These are phyloP conservation scores for Hirtodrosophila alboralis DNA, from an alignment of 2,888 invertebrate species.

Conservation along the genomic window DNA sequence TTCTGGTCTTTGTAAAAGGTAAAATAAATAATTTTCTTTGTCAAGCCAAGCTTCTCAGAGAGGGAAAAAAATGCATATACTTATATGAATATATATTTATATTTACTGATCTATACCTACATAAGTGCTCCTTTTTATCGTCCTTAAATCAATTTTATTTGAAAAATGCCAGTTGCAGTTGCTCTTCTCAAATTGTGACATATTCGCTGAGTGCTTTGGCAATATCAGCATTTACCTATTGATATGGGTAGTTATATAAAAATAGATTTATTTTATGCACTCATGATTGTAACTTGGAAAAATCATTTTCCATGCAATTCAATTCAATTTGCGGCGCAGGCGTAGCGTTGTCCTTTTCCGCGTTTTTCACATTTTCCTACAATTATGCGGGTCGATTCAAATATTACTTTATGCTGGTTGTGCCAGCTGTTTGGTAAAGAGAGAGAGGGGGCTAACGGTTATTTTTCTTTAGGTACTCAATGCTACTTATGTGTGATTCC, in stretches of 20 bases:
- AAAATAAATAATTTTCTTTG: too few relatives aligned
- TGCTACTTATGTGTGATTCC: slow-evolving; percentile 29
- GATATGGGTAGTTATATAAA: slow-evolving; percentile 1
- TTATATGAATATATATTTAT: too few relatives aligned
- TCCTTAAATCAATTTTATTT: too few relatives aligned
- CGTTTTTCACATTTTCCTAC: slow-evolving; percentile 48
- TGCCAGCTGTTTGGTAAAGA: slow-evolving; percentile 56
- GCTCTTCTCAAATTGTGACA: background rate
- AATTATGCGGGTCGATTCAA: slow-evolving; percentile 64
- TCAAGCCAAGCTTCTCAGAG: too few relatives aligned
- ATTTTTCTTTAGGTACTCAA: slow-evolving; percentile 8
- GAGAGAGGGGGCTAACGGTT: slow-evolving; percentile 49
- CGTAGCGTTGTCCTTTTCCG: slow-evolving; percentile 36
- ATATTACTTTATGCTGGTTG: slow-evolving; percentile 65
- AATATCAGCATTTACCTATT: slow-evolving; percentile 24
- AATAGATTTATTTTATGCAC: slow-evolving; percentile 18
- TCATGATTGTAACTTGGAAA: too few relatives aligned
- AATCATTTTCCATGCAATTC: slow-evolving; percentile 45
- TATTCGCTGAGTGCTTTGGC: slow-evolving; percentile 10
- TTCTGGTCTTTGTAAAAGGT: too few relatives aligned
- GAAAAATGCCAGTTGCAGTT: too few relatives aligned
- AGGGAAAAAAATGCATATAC: too few relatives aligned
- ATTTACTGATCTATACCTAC: background rate
- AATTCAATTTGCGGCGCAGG: slow-evolving; percentile 47
- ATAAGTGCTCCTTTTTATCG: background rate